These are phyloP conservation scores for Sebastes trivittatus DNA, from an alignment of 2,797 vertebrate genomes.

Conservation along the genomic window DNA sequence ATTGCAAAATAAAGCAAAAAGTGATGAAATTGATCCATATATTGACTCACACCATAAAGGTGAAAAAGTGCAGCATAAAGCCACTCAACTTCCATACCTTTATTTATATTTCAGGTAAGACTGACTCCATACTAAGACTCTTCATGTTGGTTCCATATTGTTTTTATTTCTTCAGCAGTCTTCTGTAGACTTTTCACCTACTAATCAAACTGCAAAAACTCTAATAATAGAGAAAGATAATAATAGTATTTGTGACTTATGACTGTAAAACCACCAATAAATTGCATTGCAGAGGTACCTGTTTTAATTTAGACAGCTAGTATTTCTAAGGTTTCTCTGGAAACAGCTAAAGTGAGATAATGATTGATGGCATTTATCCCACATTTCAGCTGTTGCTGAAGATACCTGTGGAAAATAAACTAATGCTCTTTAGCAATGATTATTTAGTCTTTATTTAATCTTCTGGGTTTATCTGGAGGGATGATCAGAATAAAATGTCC, in stretches of 20 bases:
- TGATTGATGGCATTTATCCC: conserved; percentile 83
- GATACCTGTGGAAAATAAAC: conserved; percentile 86
- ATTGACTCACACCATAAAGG: not conserved
- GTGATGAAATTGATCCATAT: not conserved
- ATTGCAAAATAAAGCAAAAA: not conserved
- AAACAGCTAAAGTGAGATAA: conserved; percentile 60
- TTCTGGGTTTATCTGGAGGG: not conserved
- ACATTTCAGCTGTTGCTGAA: conserved; percentile 80
- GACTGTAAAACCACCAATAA: too few species aligned
- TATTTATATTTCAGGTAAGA: not conserved
- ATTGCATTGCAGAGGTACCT: conserved; percentile 76
- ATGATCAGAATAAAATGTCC: not conserved
- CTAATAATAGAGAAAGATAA: too few species aligned
- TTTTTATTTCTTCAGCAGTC: conserved; percentile 77
- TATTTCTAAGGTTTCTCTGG: conserved; percentile 34
- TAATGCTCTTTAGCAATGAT: conserved; percentile 80
- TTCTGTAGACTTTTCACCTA: conserved; percentile 69
- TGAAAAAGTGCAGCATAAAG: not conserved
- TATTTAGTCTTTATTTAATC: not conserved
- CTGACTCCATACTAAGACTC: conserved; percentile 41
- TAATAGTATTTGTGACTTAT: too few species aligned
- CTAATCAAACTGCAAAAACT: conserved; percentile 57
- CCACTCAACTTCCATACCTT: too few species aligned
- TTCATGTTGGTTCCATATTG: conserved; percentile 71
- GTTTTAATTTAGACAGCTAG: conserved; percentile 76